Conservation (phyloP, 1,140 invertebrate genomes). For the Bemisia tabaci region DNA sequence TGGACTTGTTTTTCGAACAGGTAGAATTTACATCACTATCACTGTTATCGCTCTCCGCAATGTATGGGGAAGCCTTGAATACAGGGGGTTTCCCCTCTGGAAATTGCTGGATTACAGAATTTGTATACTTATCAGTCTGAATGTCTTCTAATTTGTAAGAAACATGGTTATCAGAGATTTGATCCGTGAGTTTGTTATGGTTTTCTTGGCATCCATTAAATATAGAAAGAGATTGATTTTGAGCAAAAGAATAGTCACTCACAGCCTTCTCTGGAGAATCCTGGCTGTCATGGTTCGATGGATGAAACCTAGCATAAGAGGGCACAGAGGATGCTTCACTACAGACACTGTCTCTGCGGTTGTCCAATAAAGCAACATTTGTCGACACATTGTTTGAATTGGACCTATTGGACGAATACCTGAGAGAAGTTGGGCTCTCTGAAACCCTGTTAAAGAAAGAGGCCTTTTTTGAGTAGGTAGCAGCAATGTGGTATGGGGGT, state of each 20-base stretch:
- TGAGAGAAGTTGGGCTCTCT: background rate
- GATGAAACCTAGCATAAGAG: too few species aligned
- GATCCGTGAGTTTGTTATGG: too few species aligned
- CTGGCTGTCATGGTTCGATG: too few species aligned
- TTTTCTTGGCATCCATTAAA: too few species aligned
- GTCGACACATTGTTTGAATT: background rate
- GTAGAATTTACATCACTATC: background rate
- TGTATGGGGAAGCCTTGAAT: background rate
- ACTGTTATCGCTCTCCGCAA: background rate
- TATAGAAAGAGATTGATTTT: too few species aligned
- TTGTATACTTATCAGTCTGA: too few species aligned
- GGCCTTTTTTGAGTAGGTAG: conserved; percentile 13
- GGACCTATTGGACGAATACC: background rate
- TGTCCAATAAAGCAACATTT: background rate
- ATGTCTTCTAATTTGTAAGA: too few species aligned
- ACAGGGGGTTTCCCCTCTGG: background rate
- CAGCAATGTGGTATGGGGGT: conserved; percentile 14
- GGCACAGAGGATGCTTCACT: background rate
- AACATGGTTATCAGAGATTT: too few species aligned
- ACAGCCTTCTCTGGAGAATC: too few species aligned
- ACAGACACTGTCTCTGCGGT: background rate
- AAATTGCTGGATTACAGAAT: too few species aligned
- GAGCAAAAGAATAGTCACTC: too few species aligned
- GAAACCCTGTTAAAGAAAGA: conserved; percentile 5
- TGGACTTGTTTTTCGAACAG: too few species aligned